phyloP scores from a whole-genome alignment of 2,888 invertebrate genomes.

The Chrysotoxum bicinctum region DNA sequence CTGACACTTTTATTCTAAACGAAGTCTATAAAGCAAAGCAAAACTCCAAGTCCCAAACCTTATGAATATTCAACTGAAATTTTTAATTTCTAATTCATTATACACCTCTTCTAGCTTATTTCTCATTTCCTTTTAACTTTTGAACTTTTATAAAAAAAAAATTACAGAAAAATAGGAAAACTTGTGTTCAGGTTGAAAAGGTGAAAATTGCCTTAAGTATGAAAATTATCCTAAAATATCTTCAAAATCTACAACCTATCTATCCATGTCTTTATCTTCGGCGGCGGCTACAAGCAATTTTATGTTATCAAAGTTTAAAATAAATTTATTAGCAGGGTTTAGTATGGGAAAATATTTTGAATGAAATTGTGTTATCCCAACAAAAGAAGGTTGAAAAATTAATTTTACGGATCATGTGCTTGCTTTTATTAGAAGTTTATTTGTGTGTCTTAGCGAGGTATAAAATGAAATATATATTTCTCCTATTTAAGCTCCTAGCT shows the following conservation, averaged over 20 bases:
- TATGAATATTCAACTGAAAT: too few relatives aligned
- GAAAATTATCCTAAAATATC: conserved; percentile 11
- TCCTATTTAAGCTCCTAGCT: too few relatives aligned
- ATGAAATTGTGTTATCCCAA: not conserved
- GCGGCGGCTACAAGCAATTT: not conserved
- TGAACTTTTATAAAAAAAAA: too few relatives aligned
- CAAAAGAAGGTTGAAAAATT: not conserved
- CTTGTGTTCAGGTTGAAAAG: too few relatives aligned
- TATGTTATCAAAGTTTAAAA: not conserved
- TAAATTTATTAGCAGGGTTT: not conserved
- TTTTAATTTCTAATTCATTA: too few relatives aligned
- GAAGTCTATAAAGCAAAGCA: too few relatives aligned
- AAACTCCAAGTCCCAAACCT: too few relatives aligned
- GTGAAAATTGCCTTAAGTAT: not conserved
- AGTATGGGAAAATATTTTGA: not conserved
- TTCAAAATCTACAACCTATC: not conserved
- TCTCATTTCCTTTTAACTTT: too few relatives aligned
- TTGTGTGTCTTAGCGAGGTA: not conserved
- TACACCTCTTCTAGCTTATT: too few relatives aligned
- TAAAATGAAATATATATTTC: too few relatives aligned
- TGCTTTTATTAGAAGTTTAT: not conserved
- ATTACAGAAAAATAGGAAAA: too few relatives aligned
- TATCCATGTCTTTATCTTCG: not conserved
- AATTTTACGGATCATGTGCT: not conserved
- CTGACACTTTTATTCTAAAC: too few relatives aligned